These are phyloP conservation scores for Oplegnathus fasciatus DNA, from an alignment of 2,113 vertebrate species.

Conservation along the genomic window DNA sequence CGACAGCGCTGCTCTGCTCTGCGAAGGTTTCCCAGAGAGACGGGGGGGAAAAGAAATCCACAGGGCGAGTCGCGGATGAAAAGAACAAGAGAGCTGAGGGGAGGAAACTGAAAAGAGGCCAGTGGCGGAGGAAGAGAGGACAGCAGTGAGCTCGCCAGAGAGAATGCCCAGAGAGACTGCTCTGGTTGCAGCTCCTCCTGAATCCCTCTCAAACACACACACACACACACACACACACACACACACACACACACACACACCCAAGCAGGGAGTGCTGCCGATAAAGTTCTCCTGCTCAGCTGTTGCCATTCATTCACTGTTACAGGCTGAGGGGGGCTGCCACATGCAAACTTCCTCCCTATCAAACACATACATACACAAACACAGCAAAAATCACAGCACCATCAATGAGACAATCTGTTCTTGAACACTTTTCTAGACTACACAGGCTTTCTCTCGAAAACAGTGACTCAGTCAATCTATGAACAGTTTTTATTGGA, in stretches of 20 bases:
- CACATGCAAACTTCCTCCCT: conserved; percentile 45
- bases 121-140: conserved; percentile 56
- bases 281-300: conserved; percentile 85
- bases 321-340: conserved; percentile 53
- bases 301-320: conserved; percentile 85
- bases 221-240: conserved; percentile 26
- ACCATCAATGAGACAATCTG: conserved; percentile 1
- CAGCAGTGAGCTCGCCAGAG: conserved; percentile 60
- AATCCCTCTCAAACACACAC: conserved; percentile 45
- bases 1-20: conserved; percentile 58
- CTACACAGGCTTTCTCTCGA: background rate
- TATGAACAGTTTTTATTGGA: conserved; percentile 41
- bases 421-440: conserved; percentile 22
- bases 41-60: conserved; percentile 41
- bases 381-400: conserved; percentile 34
- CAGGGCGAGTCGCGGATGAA: conserved; percentile 42
- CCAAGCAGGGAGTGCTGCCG: conserved; percentile 59
- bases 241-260: conserved; percentile 39
- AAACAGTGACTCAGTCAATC: conserved; percentile 30
- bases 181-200: conserved; percentile 79
- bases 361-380: conserved; percentile 33
- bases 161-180: conserved; percentile 70
- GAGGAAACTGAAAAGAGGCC: conserved; percentile 61
- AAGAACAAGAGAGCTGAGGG: conserved; percentile 35
- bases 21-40: conserved; percentile 44